These are phyloP conservation scores for Eptatretus atami DNA, from an alignment of 2,797 vertebrate species.

Conservation along the genomic window DNA sequence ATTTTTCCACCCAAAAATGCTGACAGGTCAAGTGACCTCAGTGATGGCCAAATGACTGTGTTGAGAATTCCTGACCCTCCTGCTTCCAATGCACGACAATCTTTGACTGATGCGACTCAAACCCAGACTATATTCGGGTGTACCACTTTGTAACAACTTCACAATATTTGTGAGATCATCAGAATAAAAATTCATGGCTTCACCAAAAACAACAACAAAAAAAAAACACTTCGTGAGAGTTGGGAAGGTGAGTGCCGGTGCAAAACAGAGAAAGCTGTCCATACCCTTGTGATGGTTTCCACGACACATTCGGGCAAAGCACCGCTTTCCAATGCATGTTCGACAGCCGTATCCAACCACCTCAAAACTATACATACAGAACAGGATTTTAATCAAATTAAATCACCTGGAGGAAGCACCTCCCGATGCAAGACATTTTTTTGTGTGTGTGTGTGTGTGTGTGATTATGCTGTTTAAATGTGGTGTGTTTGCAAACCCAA, in stretches of 20 bases:
- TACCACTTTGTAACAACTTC: no score
- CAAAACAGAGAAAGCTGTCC: neutral
- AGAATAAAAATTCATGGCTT: neutral
- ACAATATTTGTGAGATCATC: neutral
- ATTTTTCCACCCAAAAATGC: no score
- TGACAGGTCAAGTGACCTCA: no score
- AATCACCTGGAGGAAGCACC: neutral
- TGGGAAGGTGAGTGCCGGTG: neutral
- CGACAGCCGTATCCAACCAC: constrained; percentile 94
- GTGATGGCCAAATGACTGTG: no score
- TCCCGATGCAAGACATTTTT: neutral
- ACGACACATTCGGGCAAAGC: constrained; percentile 61
- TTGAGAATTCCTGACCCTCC: no score
- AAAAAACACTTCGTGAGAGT: neutral
- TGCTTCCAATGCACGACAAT: no score
- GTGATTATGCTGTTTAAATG: neutral
- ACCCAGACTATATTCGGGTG: no score
- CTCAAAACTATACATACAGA: constrained; percentile 31
- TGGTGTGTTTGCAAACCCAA: constrained; percentile 28
- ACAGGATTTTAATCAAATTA: no score
- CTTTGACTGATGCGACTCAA: no score
- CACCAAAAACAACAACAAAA: neutral
- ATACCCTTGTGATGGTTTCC: constrained; percentile 62
- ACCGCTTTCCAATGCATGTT: constrained; percentile 94
- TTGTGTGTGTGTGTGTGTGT: neutral